Evolutionary conservation across 2,113 vertebrate species (phyloP).

Genomic region (Trogon melanurus): DNA sequence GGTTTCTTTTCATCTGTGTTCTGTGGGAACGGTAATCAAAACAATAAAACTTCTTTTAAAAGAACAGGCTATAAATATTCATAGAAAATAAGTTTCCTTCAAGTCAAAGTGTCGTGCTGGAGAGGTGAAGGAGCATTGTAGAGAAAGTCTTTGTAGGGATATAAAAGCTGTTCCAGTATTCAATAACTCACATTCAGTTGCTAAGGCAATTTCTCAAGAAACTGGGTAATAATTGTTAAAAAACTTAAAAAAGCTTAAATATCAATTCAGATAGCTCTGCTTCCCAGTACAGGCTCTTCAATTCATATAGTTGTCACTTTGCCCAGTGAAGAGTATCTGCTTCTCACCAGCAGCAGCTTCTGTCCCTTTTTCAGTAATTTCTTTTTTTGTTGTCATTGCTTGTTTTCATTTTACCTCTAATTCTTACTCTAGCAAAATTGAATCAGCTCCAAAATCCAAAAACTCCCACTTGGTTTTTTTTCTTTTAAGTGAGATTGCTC

Average conservation of each 20-base stretch:
- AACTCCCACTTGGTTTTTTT: not conserved
- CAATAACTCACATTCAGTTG: constrained; percentile 6
- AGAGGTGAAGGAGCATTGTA: not conserved
- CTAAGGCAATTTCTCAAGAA: constrained; percentile 18
- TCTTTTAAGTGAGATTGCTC: not conserved
- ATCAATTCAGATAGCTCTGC: constrained; percentile 2
- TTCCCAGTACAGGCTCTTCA: not conserved
- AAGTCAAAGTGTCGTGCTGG: not conserved
- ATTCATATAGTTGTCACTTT: not conserved
- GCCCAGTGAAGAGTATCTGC: not conserved
- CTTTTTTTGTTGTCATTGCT: not conserved
- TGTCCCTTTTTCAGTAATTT: not conserved
- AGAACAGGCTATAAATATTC: constrained; percentile 40
- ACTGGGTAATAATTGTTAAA: not conserved
- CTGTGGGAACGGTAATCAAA: constrained; percentile 26
- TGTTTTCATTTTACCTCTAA: not conserved
- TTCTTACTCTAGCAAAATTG: not conserved
- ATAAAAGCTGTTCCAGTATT: not conserved
- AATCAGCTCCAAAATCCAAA: not conserved
- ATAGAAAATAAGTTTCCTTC: constrained; percentile 21
- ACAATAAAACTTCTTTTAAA: constrained; percentile 37
- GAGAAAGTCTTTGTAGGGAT: not conserved
- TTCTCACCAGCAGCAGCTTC: not conserved
- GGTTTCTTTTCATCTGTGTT: constrained; percentile 13
- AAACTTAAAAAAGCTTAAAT: not conserved